Base-by-base conservation (phyloP, 2,797 vertebrate species). In the Gila robusta region DNA sequence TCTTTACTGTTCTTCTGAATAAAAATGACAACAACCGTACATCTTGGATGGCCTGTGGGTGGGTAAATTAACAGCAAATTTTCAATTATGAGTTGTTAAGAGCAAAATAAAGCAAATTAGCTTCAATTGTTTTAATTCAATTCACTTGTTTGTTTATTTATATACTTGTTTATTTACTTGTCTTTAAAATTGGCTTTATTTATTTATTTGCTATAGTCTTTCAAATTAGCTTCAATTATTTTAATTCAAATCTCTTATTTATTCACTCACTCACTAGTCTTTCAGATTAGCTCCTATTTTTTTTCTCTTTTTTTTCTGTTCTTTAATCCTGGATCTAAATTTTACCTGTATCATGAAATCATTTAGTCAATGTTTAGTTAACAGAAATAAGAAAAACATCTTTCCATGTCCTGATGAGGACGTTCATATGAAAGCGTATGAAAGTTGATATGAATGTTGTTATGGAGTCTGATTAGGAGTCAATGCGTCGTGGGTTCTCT, bases 371-470 rank as follows among this genome's bases (percentile, higher is more conserved):
- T 28, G 47, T 79, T 37, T 35, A 79, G 66, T 70, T 44, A 37
- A 5, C 62, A 6, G 67, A 54, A 28, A 69, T 16, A 26, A 56
- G 28, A 26, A 26, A 47, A 64, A 14, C 10, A 32, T 67, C 32
- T 64, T 67, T 16, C 9, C 59, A 19, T 74, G 69, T 66, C 32
- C 39, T 12, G 16, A 56, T 64, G 44, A 72, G 32, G 28, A 79
- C 6, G 62, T 62, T 78, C 37, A 56, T 71, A 37, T 81, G 67
- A 69, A 77, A 66, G 23, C 5, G 59, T 14, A 14, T 14, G 56
- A 64, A 83, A 26, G 67, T 44, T 56, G 76, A 62, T 79, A 28
- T 80, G 62, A 64, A 83, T 26, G 76, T 44, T 56, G 76, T 62
- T 54, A 28, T 80, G 76, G n/a, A 7, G 11, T 69, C 28, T 67